Evolutionary conservation across 2,113 vertebrate genomes (phyloP), one percentile per base, ranked within the genome.

Genomic region (Smithornis capensis): DNA sequence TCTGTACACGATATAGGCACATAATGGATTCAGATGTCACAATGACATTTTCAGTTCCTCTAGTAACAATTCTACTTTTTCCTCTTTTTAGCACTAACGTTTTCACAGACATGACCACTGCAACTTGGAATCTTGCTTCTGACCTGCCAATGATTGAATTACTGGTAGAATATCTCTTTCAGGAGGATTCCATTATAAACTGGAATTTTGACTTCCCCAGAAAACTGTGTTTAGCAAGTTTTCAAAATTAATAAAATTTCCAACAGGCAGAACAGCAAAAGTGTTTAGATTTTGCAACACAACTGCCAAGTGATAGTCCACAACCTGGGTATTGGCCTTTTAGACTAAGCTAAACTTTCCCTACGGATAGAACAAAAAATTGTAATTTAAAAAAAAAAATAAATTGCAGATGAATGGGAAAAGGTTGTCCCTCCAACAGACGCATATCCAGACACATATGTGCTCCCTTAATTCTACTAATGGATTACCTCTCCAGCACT

Each of bases 401-500:
- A 70, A 88, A 79, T 4, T 27, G 6, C 19, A 76, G 37, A 29
- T 44, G 9, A 88, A 83, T 47, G 29, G 29, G 45, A 7, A 68
- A 57, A 83, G 24, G 22, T 13, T 29, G 18, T 77, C 25, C 21
- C 37, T 82, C 60, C 42, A 77, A 56, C 29, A 79, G 15, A 63
- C 12, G 38, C 38, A 10, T 35, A 29, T 29, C 33, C 28, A 81
- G n/a, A 74, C 15, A 70, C 23, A 77, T 35, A 52, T 59, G 31
- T 56, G 71, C 38, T 55, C 35, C 44, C 19, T 73, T 47, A 74
- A 40, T 11, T 50, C 49, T 57, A 67, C 27, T 21, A 50, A 21
- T 25, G 29, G 37, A 65, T 96, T 92, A 99, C 99, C 99, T 99
- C 99, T 94, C 99, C 99, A 38, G 99, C 99, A 1, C 98, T 99